Percentiles rank a stretch among this genome's conserved stretches.
Conservation (phyloP, 2,113 vertebrate species). For the Athene cunicularia region DNA sequence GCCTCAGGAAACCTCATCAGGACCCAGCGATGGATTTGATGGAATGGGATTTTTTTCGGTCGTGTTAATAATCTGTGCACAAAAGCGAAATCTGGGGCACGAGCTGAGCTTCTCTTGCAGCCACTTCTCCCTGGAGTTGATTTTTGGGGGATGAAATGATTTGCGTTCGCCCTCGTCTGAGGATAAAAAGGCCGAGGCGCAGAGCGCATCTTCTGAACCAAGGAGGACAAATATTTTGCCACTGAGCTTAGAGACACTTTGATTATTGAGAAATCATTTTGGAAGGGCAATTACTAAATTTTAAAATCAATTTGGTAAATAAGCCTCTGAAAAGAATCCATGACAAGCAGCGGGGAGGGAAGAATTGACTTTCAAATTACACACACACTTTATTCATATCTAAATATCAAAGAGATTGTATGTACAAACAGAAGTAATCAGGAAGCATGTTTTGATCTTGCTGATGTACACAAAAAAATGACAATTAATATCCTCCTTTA, state of each 20-base stretch:
- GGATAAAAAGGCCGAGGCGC: fast-evolving
- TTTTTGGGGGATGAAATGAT: neutral
- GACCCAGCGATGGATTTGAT: neutral
- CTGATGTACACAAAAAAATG: slow-evolving; percentile 58
- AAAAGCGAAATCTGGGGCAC: fast-evolving
- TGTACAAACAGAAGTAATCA: slow-evolving; percentile 59
- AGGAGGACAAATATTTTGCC: slow-evolving; percentile 23
- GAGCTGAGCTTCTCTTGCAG: neutral
- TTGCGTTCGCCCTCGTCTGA: neutral
- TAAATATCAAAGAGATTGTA: slow-evolving; percentile 51
- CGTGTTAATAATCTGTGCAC: fast-evolving
- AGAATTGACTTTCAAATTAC: slow-evolving; percentile 59
- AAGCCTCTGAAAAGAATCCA: slow-evolving; percentile 29
- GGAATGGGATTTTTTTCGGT: fast-evolving
- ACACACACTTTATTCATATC: slow-evolving; percentile 21
- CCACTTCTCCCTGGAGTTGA: neutral
- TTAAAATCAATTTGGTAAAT: slow-evolving; percentile 51
- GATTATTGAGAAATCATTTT: slow-evolving; percentile 47
- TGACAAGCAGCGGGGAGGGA: slow-evolving; percentile 33
- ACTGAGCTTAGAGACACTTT: slow-evolving; percentile 2
- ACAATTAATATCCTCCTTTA: slow-evolving; percentile 63
- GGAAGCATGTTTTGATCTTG: slow-evolving; percentile 55
- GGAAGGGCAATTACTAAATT: slow-evolving; percentile 42
- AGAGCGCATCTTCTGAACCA: neutral
- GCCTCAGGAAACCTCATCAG: fast-evolving